Evolutionary conservation across 30 jellyfish, hydroid and myxozoan genomes (phyloP), one percentile per base, ranked within the genome.

Genomic region (Cassiopea xamachana): DNA sequence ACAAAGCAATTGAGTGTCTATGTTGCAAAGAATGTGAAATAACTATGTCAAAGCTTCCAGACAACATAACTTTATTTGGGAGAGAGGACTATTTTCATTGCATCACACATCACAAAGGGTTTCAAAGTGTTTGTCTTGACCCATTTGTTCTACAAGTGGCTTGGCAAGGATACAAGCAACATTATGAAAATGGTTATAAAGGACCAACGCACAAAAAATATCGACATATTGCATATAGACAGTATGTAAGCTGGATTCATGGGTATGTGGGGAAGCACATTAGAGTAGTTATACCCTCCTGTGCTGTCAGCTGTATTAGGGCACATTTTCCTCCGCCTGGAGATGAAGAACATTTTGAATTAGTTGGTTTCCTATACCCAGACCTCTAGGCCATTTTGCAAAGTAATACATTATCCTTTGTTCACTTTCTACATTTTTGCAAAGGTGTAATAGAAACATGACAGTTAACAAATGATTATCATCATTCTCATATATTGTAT

Each of bases 291-390:
- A n/a, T n/a, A n/a, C n/a, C n/a, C n/a, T n/a, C n/a, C n/a, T n/a
- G n/a, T n/a, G n/a, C n/a, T n/a, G n/a, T n/a, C n/a, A n/a, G n/a
- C n/a, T n/a, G n/a, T n/a, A n/a, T 83, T 1, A 67, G 91, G 46
- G 80, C 80, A 82, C 84, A 77, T 77, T 77, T 77, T 27, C 74
- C 87, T 77, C 87, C 87, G 4, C 89, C 80, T 80, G 89, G 89
- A 58, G 10, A 51, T 80, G 80, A 80, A 80, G 86, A 47, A 17
- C 0, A 64, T 9, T 64, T 64, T 64, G 43, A 9, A 13, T 64
- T 64, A 0, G 74, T 9, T 9, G 74, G 74, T 9, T 64, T 64
- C 74, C 17, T 47, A 75, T 75, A 75, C 27, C 84, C 84, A 9
- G 84, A 75, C 49, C 46, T 75, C 61, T 75, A 75, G 84, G 49